phyloP scores from a whole-genome alignment of 37 sponge, comb jelly and placozoan species.

The Lycopodina hypogea region DNA sequence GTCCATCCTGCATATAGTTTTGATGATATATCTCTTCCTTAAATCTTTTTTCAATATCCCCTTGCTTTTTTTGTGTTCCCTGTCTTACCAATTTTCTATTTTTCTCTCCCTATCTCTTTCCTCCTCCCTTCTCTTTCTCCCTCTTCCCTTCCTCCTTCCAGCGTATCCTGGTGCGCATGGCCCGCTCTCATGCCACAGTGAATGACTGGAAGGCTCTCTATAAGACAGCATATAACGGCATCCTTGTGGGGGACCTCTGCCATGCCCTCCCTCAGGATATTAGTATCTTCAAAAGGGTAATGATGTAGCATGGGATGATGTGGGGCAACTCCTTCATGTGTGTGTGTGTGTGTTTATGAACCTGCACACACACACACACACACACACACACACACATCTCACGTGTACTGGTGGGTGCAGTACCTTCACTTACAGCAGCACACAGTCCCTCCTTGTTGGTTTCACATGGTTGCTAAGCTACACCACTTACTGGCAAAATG shows the following conservation, averaged over 20 bases:
- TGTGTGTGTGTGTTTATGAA: not conserved
- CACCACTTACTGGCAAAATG: no score
- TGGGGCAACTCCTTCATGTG: no score
- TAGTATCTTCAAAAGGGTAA: constrained; percentile 62
- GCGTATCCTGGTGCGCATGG: constrained; percentile 81
- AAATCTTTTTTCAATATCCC: not conserved
- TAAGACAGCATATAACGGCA: constrained; percentile 83
- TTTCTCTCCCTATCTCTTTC: not conserved
- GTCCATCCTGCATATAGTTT: not conserved
- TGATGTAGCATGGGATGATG: not conserved
- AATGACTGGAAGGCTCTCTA: constrained; percentile 88
- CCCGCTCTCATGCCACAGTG: constrained; percentile 63
- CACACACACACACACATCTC: no score
- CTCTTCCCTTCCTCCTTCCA: constrained; percentile 9
- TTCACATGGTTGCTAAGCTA: no score
- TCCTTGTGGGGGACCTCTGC: constrained; percentile 81
- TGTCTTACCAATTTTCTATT: no score
- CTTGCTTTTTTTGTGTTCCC: not conserved
- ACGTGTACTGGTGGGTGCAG: no score
- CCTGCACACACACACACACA: no score
- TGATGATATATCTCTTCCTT: not conserved
- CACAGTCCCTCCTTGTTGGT: no score
- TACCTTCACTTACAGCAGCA: no score
- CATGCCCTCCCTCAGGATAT: constrained; percentile 61
- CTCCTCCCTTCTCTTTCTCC: not conserved